These are phyloP conservation scores for Zonitis immaculata DNA, from an alignment of 2,888 invertebrate species.

Conservation along the genomic window DNA sequence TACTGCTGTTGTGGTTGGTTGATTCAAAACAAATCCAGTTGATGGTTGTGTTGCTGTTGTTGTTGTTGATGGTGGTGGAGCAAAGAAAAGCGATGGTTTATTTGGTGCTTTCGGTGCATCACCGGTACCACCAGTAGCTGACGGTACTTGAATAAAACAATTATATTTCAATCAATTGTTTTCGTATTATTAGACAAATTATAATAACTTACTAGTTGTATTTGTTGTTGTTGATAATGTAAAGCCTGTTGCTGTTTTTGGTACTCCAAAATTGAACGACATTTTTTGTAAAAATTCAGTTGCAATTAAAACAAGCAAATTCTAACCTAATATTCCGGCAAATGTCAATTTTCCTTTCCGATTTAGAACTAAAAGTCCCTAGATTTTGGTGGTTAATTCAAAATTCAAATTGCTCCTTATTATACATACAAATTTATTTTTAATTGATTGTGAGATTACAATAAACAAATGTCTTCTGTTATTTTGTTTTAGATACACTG, in stretches of 20 bases:
- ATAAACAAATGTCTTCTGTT: no score
- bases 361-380: no score
- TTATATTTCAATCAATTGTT: constrained; percentile 1
- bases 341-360: no score
- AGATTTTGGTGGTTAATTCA: neutral
- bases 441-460: no score
- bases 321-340: neutral
- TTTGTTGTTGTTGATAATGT: constrained; percentile 44
- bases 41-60: no score
- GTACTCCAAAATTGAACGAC: constrained; percentile 37
- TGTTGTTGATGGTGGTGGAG: constrained; percentile 18
- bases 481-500: no score
- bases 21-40: constrained; percentile 24
- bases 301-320: neutral
- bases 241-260: constrained; percentile 38
- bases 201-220: constrained; percentile 23
- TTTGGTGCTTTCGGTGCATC: constrained; percentile 9
- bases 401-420: neutral
- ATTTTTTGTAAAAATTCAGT: constrained; percentile 28
- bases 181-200: no score
- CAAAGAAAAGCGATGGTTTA: constrained; percentile 25
- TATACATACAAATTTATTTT: no score
- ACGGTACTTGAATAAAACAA: constrained; percentile 5
- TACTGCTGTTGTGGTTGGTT: constrained; percentile 41
- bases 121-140: constrained; percentile 26